Evolutionary conservation across 2,113 vertebrate genomes (phyloP).

Genomic region (Parus major): DNA sequence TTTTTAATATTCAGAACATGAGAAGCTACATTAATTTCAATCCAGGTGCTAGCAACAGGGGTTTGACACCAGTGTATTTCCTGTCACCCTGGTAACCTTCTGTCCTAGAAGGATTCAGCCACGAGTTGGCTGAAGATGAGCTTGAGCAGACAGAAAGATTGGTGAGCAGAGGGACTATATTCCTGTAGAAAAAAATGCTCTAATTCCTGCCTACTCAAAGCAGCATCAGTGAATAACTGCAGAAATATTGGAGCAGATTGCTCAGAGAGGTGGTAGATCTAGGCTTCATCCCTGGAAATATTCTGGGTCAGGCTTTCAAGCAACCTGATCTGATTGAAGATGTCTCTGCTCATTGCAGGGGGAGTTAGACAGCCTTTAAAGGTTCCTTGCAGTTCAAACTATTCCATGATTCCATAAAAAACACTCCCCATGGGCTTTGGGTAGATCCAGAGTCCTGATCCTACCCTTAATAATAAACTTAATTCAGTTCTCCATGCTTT

Average conservation of each 20-base stretch:
- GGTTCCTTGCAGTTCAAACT: neutral
- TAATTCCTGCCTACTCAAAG: neutral
- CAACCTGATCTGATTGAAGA: neutral
- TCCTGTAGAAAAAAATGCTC: neutral
- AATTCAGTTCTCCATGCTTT: neutral
- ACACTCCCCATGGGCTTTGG: neutral
- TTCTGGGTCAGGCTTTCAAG: neutral
- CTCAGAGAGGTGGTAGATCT: neutral
- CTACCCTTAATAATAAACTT: neutral
- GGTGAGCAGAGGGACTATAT: neutral
- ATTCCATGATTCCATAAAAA: neutral
- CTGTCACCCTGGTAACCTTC: neutral
- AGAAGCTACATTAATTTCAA: rapidly evolving
- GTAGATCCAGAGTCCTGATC: neutral
- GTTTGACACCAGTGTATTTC: neutral
- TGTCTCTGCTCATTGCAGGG: neutral
- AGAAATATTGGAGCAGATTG: neutral
- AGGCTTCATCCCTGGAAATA: neutral
- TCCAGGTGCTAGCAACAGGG: neutral
- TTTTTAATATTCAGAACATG: neutral
- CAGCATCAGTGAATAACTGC: neutral
- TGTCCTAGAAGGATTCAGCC: neutral
- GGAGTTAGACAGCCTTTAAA: neutral
- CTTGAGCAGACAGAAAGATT: neutral
- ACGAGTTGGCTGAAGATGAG: neutral